These are phyloP conservation scores for Euwallacea similis DNA, from an alignment of 1,140 invertebrate genomes.

Conservation along the genomic window DNA sequence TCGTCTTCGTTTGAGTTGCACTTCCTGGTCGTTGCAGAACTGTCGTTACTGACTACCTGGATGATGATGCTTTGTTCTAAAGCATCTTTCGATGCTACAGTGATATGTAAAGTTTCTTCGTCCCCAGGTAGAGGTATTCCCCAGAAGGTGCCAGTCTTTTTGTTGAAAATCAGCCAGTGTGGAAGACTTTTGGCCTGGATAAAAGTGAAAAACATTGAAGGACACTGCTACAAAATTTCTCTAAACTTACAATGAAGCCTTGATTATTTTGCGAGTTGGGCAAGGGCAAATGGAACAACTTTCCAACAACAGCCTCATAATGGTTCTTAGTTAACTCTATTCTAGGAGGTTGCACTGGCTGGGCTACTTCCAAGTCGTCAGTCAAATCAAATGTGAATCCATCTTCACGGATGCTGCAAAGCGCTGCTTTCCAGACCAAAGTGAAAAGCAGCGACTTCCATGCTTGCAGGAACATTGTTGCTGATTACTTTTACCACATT, in stretches of 20 bases:
- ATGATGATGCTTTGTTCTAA: conserved; percentile 15
- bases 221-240: background rate
- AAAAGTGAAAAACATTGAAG: conserved; percentile 9
- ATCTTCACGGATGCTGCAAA: conserved; percentile 27
- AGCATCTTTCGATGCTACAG: conserved; percentile 36
- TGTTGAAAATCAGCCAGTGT: conserved; percentile 51
- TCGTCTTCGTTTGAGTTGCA: conserved; percentile 47
- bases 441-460: background rate
- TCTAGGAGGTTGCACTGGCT: conserved; percentile 10
- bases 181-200: conserved; percentile 52
- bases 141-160: conserved; percentile 47
- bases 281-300: conserved; percentile 35
- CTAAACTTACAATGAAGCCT: background rate
- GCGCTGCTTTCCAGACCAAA: background rate
- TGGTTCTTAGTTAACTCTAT: conserved; percentile 26
- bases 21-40: conserved; percentile 33
- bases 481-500: background rate
- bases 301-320: conserved; percentile 31
- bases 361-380: conserved; percentile 36
- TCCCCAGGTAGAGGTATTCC: conserved; percentile 49
- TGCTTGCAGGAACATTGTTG: background rate
- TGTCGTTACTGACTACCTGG: conserved; percentile 5
- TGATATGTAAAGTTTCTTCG: conserved; percentile 42
- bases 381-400: conserved; percentile 45
- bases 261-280: background rate